These are phyloP conservation scores for Otolemur garnettii DNA, from an alignment of 2,113 vertebrate species.

Conservation along the genomic window DNA sequence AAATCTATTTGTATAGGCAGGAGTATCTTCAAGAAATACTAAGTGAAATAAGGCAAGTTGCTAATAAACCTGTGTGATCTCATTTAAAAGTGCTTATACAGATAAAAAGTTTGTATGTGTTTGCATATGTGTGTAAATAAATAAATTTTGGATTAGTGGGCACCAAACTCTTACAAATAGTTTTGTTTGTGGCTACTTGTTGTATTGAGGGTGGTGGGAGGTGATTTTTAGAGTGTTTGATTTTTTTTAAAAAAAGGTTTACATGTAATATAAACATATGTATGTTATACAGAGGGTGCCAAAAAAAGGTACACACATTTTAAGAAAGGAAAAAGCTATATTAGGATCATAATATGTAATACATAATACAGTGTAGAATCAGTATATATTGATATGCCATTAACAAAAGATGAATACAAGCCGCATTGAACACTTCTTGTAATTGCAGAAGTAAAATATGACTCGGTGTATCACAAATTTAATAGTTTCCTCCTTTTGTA, in stretches of 20 bases:
- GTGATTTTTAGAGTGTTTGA: slow-evolving; percentile 33
- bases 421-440: too few relatives aligned
- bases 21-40: slow-evolving; percentile 20
- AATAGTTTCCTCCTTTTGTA: too few relatives aligned
- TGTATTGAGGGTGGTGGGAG: neutral
- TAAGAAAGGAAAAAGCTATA: too few relatives aligned
- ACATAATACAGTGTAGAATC: too few relatives aligned
- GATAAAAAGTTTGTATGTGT: neutral
- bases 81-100: neutral
- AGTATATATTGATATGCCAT: too few relatives aligned
- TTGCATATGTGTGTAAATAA: neutral
- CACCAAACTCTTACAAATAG: neutral
- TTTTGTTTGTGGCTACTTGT: slow-evolving; percentile 21
- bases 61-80: neutral
- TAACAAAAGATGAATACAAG: too few relatives aligned
- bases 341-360: too few relatives aligned
- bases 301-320: too few relatives aligned
- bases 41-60: slow-evolving; percentile 45
- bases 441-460: too few relatives aligned
- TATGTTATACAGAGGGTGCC: too few relatives aligned
- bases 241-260: neutral
- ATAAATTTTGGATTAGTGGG: neutral
- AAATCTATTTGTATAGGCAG: neutral
- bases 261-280: too few relatives aligned
- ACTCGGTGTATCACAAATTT: too few relatives aligned